Evolutionary conservation across 2,797 vertebrate species (phyloP), one percentile per base, ranked within the genome.

Genomic region (Prunella strophiata): DNA sequence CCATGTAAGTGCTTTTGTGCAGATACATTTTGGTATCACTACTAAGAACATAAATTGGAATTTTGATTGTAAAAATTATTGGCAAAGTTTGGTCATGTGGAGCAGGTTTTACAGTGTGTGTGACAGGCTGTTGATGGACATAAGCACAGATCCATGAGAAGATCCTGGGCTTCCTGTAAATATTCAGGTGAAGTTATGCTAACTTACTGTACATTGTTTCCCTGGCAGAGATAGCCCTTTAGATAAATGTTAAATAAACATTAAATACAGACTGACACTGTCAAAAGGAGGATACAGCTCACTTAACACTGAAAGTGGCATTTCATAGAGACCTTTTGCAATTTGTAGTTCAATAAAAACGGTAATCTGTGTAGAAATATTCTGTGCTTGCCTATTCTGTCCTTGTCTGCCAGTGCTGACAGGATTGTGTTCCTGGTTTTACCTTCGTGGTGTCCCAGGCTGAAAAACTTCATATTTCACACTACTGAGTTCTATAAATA

Each of bases 391-490:
- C 72, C 57, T 75, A 86, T 90, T 90, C 92, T 40, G 29, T 88
- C 96, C 95, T 97, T 94, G 85, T 96, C 95, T 97, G 95, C 10
- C 10, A 70, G 38, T 89, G 91, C 91, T 96, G 93, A 94, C 92
- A 94, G 92, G 93, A 93, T 96, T 87, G 90, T 43, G 32, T 92
- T 96, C 82, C 77, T 93, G 82, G 75, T 86, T 97, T 97, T 97
- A 91, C 95, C 96, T 97, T 97, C 16, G 15, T 91, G 78, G 85
- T 93, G 91, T 98, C 97, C 96, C 92, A 94, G 96, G 92, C 97
- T 97, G 93, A 87, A 97, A 96, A 96, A 93, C 96, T 98, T 98
- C 88, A 96, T 97, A 96, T 98, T 98, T 98, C 96, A 97, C 87
- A 58, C 95, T 94, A 95, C 77, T 68, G 83, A 91, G 63, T 96